Evolutionary conservation across 2,888 invertebrate species (phyloP).

Genomic region (Molorchus minor): DNA sequence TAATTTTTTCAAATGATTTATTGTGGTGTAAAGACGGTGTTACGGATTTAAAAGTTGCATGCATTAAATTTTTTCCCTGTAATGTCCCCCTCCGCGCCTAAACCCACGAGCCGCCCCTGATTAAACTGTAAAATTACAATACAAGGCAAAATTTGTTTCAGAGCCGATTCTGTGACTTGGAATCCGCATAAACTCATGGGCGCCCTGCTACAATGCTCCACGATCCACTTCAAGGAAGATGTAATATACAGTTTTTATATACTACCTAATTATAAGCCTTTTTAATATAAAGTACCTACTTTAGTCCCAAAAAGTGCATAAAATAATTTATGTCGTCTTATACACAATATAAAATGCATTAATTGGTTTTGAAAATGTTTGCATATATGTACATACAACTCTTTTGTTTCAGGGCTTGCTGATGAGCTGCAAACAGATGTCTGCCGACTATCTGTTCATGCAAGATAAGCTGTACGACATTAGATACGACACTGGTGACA

Average conservation of each 20-base stretch:
- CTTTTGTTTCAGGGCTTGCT: constrained; percentile 81
- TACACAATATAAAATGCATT: too few species aligned
- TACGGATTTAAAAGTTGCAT: neutral
- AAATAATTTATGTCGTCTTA: too few species aligned
- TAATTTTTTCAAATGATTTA: neutral
- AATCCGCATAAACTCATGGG: constrained; percentile 99
- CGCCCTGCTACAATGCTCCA: constrained; percentile 94
- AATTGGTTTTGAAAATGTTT: too few species aligned
- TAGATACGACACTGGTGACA: constrained; percentile 97
- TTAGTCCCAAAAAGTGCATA: too few species aligned
- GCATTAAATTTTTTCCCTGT: neutral
- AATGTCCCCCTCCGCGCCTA: neutral
- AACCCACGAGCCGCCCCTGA: neutral
- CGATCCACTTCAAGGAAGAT: constrained; percentile 95
- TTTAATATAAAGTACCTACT: too few species aligned
- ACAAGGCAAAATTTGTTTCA: constrained; percentile 60
- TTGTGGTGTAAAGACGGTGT: neutral
- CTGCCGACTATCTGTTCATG: constrained; percentile 99
- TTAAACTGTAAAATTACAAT: neutral
- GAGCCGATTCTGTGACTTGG: constrained; percentile 97
- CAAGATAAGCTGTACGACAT: constrained; percentile 99
- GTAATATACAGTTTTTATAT: constrained; percentile 71
- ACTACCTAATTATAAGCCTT: too few species aligned
- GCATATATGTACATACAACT: neutral
- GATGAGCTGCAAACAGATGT: constrained; percentile 93